phyloP scores from a whole-genome alignment of 2,888 invertebrate genomes.

The Perdita meconis region DNA sequence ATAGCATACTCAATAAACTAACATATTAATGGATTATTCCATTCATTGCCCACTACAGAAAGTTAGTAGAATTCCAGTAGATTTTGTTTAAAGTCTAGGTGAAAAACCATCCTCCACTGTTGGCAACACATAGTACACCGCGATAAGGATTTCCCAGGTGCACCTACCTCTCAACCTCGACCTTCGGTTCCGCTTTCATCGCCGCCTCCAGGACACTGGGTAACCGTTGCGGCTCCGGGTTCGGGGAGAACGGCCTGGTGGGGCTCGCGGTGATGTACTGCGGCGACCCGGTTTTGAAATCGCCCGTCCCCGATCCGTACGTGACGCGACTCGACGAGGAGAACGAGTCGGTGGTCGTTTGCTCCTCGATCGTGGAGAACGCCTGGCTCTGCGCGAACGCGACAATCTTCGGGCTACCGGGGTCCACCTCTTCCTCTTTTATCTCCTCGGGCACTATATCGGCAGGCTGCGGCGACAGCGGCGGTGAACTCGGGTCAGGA shows the following conservation, averaged over 20 bases:
- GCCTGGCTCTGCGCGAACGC: constrained; percentile 74
- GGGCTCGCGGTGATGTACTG: constrained; percentile 79
- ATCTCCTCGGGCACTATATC: constrained; percentile 77
- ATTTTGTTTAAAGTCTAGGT: too few species aligned
- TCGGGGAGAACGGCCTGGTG: constrained; percentile 80
- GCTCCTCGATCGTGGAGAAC: constrained; percentile 77
- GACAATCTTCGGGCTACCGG: constrained; percentile 78
- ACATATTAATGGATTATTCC: too few species aligned
- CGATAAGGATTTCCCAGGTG: not conserved
- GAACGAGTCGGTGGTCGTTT: constrained; percentile 73
- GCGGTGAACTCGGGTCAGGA: constrained; percentile 82
- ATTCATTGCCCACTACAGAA: too few species aligned
- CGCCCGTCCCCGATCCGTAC: constrained; percentile 70
- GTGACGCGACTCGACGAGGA: constrained; percentile 74
- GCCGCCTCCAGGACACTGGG: constrained; percentile 93
- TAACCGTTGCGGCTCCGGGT: constrained; percentile 84
- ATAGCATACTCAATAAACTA: too few species aligned
- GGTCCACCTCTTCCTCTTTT: constrained; percentile 76
- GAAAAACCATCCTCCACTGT: too few species aligned
- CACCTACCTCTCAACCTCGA: constrained; percentile 86
- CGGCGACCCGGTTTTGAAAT: constrained; percentile 73
- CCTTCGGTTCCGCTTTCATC: constrained; percentile 94
- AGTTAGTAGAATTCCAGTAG: too few species aligned
- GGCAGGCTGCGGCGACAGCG: constrained; percentile 78
- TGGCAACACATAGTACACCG: not conserved